Base-by-base conservation (phyloP, 1,140 invertebrate species). In the Eubasilissa regina region DNA sequence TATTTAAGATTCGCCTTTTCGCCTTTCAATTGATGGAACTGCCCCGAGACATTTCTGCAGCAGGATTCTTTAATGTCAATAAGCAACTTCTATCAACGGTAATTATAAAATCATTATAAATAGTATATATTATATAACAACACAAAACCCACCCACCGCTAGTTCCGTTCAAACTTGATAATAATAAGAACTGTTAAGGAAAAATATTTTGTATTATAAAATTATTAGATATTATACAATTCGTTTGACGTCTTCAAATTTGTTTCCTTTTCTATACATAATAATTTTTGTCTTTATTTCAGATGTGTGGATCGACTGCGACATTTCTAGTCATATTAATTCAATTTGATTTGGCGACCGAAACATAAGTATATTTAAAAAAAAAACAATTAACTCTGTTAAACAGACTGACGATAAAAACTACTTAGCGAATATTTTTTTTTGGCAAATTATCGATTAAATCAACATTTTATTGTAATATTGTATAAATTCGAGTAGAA, bases 311-410 rank as follows among this genome's bases (percentile, higher is more conserved):
- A 75, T 75, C 73, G 3, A 75, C 56, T 3, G 73, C 12, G 4
- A 75, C 56, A 19, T 58, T 55, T 75, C 43, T 75, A 13, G 53
- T 58, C 0, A 75, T 75, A 44, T 47, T 75, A n/a, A 75, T 75
- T 21, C 73, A 75, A 43, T 75, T 75, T 45, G 73, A 75, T 47
- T 13, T 75, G n/a, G 53, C 73, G 7, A 8, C 70, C 15, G 13
- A 10, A 3, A 64, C 60, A 0, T 64, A 25, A 35, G 10, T 35
- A 35, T 35, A 35, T 6, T n/a, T n/a, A n/a, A n/a, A 6, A 35
- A 35, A 35, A 35, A 35, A 35, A 35, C 25, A 35, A 35, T 35
- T 35, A 35, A 35, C 25, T 35, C 25, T 35, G 25, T 35, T 35
- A 35, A n/a, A n/a, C n/a, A n/a, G n/a, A 35, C 25, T 35, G 25